Percentiles rank a stretch among this genome's conserved stretches.
phyloP scores from a whole-genome alignment of 2,797 vertebrate genomes.

The Heteromormyrus szaboi region DNA sequence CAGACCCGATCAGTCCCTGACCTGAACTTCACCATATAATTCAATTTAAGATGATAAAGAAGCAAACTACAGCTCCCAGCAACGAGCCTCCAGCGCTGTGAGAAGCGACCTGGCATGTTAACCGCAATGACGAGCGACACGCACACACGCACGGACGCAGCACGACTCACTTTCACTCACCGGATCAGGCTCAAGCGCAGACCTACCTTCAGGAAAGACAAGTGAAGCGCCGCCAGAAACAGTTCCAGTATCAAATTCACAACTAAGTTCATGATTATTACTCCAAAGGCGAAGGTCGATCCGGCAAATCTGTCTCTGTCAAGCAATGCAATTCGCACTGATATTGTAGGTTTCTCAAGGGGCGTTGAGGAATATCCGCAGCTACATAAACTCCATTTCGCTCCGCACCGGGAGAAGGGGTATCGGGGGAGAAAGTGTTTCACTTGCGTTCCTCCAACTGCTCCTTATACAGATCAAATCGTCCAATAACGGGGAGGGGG shows the following conservation, averaged over 20 bases:
- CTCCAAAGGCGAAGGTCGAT: conserved; percentile 41
- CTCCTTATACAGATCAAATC: conserved; percentile 18
- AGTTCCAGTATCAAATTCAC: conserved; percentile 71
- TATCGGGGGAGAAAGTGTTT: conserved; percentile 39
- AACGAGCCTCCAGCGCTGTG: neutral
- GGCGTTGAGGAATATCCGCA: conserved; percentile 40
- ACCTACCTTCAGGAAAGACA: conserved; percentile 77
- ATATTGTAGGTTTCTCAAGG: conserved; percentile 23
- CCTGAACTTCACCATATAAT: conserved; percentile 3
- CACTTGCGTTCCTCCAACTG: conserved; percentile 12
- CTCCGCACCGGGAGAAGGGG: conserved; percentile 24
- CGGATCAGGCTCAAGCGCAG: neutral
- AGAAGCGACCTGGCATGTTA: conserved; percentile 14
- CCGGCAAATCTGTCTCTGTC: conserved; percentile 33
- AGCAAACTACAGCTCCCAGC: neutral
- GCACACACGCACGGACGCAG: conserved; percentile 4
- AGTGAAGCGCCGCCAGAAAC: conserved; percentile 71
- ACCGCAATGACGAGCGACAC: conserved; percentile 28
- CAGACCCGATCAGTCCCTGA: conserved; percentile 3
- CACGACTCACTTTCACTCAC: conserved; percentile 10
- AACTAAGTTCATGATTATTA: conserved; percentile 88
- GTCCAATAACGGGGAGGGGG: conserved; percentile 22
- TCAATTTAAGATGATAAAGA: neutral
- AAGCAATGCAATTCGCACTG: conserved; percentile 10
- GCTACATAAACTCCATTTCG: conserved; percentile 50